These are phyloP conservation scores for Rhynchotus rufescens DNA, from an alignment of 2,797 vertebrate genomes.

Conservation along the genomic window DNA sequence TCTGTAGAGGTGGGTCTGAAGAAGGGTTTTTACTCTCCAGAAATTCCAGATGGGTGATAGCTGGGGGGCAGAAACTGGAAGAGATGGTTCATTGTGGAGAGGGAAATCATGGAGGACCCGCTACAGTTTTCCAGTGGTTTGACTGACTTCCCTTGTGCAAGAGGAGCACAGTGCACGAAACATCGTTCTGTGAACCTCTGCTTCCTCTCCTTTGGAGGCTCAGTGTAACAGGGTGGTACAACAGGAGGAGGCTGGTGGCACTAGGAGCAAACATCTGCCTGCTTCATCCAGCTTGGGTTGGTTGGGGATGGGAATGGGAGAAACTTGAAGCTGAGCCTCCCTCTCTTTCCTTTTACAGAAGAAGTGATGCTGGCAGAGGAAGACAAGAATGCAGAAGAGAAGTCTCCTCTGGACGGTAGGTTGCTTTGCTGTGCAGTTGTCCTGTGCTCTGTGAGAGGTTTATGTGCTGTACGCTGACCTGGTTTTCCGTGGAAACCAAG, in stretches of 20 bases:
- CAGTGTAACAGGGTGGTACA: not conserved
- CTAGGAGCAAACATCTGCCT: no score
- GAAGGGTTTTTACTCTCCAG: not conserved
- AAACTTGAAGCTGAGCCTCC: not conserved
- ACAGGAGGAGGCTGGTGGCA: not conserved
- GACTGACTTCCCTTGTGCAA: not conserved
- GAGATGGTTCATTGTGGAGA: not conserved
- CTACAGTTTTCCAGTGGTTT: not conserved
- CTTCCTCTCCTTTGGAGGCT: not conserved
- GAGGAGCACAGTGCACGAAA: not conserved
- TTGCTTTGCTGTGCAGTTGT: conserved; percentile 55
- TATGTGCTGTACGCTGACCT: not conserved
- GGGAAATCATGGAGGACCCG: rapidly evolving
- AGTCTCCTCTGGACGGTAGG: conserved; percentile 91
- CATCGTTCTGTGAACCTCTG: rapidly evolving
- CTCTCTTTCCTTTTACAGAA: conserved; percentile 77
- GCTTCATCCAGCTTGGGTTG: not conserved
- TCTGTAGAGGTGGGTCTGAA: not conserved
- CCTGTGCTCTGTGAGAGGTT: conserved; percentile 55
- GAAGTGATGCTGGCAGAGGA: conserved; percentile 98
- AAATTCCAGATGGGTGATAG: not conserved
- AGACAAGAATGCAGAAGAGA: conserved; percentile 93
- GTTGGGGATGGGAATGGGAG: rapidly evolving
- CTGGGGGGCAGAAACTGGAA: not conserved
- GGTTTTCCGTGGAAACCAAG: not conserved